Conservation (phyloP, 1,140 invertebrate genomes). For the Brachionus angularis region DNA sequence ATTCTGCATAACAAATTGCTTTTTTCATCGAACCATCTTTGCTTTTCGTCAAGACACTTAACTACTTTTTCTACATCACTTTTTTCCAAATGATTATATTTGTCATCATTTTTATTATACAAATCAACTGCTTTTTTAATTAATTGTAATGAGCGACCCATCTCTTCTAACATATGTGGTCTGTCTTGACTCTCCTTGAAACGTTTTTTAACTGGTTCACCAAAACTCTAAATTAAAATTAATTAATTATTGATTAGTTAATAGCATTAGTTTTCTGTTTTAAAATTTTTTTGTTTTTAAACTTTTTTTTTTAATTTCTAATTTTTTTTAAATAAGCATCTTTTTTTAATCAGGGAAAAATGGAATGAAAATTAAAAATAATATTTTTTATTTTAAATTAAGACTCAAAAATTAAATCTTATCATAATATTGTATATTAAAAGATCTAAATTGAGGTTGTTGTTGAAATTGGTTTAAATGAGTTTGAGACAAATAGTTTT, state of each 20-base stretch:
- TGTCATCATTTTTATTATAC: conserved; percentile 65
- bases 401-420: conserved; percentile 25
- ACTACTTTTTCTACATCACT: conserved; percentile 71
- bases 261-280: conserved; percentile 44
- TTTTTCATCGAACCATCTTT: conserved; percentile 70
- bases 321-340: too few species aligned
- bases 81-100: conserved; percentile 75
- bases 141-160: conserved; percentile 68
- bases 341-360: too few species aligned
- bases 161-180: conserved; percentile 70
- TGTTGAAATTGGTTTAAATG: neutral
- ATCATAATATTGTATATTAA: conserved; percentile 33
- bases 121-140: conserved; percentile 71
- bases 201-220: conserved; percentile 77
- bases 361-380: conserved; percentile 3
- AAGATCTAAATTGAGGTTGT: neutral
- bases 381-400: neutral
- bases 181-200: conserved; percentile 72
- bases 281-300: too few species aligned
- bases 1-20: conserved; percentile 63
- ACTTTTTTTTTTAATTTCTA: too few species aligned
- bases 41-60: conserved; percentile 60
- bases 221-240: conserved; percentile 61
- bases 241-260: conserved; percentile 26
- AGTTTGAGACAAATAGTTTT: neutral